Base-by-base conservation (phyloP, 2,113 vertebrate genomes). In the Salvator merianae region DNA sequence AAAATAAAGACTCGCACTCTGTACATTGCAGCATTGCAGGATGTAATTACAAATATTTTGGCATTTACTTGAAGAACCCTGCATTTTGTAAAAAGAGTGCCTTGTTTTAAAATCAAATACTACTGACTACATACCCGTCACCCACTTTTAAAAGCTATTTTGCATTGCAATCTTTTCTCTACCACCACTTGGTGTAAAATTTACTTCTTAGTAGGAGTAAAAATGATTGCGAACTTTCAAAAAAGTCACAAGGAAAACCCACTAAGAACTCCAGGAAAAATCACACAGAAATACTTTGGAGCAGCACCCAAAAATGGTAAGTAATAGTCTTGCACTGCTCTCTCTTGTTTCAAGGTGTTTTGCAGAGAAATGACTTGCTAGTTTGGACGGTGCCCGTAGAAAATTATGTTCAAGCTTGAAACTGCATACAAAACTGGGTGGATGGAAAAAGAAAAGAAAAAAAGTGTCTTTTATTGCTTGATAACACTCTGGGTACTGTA, bases 401-500 rank as follows among this genome's bases (percentile, higher is more conserved):
- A 70, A 88, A 55, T 59, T 53, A 83, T 90, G 71, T 86, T 65
- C 73, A 89, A 74, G 72, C 87, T 87, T 63, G 32, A 36, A 77
- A 71, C 7, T 86, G 50, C 38, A 50, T 38, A 72, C 55, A 79
- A 85, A 79, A 50, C 5, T 73, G n/a, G 18, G 30, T 20, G 26
- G 22, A 10, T 85, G 65, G 66, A 65, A 2, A 55, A 34, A 55
- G 10, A 2, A 55, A 34, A 55, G 10, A 1, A 1, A 5, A 4
- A 10, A 2, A 1, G 10, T 62, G 84, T 66, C 69, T 53, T 47
- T 92, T 90, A 96, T 69, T 90, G 90, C n/a, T 85, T 95, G 86
- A 96, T 86, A 55, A 96, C 86, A 73, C 97, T 99, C 80, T 93
- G 97, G 26, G 93, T 95, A 4, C 88, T 96, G 89, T 96, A 97